A percentile compares a stretch with the other conserved stretches of the same genome.
Conservation (phyloP, 23 tunicate genomes). For the Botrylloides violaceus region DNA sequence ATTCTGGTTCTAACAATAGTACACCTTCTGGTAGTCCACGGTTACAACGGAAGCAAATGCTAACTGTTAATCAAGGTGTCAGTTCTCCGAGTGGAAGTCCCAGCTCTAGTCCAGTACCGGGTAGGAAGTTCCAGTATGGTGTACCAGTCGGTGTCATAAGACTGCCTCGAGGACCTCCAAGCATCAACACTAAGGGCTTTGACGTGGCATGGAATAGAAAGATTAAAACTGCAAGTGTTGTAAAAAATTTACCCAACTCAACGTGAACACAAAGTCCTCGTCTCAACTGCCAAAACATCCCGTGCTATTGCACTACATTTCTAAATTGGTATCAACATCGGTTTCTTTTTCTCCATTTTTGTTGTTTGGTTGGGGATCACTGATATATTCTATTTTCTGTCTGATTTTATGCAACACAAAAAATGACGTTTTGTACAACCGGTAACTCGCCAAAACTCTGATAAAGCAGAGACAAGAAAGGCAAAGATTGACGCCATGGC, state of each 20-base stretch:
- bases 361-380: no score
- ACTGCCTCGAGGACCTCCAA: slow-evolving; percentile 82
- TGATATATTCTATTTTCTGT: no score
- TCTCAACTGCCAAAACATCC: not conserved
- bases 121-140: slow-evolving; percentile 80
- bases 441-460: no score
- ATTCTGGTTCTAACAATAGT: slow-evolving; percentile 35
- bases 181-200: slow-evolving; percentile 57
- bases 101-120: slow-evolving; percentile 71
- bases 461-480: no score
- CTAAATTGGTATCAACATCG: no score
- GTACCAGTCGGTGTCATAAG: slow-evolving; percentile 76
- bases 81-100: slow-evolving; percentile 72
- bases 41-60: slow-evolving; percentile 65
- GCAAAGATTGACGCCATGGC: no score
- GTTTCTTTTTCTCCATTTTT: no score
- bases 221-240: slow-evolving; percentile 23
- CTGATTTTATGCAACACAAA: no score
- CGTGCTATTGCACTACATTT: not conserved
- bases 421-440: no score
- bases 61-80: slow-evolving; percentile 79
- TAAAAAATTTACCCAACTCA: not conserved
- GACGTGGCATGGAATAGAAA: slow-evolving; percentile 31
- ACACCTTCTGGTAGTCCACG: slow-evolving; percentile 88
- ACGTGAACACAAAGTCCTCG: not conserved